Evolutionary conservation across 2,797 vertebrate species (phyloP).

Genomic region (Apodemus agrarius): DNA sequence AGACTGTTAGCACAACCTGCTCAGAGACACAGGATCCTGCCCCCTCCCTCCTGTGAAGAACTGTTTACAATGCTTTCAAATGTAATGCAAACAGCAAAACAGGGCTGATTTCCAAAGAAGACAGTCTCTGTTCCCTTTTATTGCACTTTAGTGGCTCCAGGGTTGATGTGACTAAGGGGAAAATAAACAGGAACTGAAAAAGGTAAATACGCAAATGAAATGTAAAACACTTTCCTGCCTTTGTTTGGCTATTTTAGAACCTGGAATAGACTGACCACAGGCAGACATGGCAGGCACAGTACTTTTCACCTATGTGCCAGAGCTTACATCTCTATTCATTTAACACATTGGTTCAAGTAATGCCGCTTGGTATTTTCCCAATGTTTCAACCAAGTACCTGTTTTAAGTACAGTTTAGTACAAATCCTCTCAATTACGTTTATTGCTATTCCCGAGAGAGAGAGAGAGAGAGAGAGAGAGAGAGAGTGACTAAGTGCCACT

Average conservation of each 20-base stretch:
- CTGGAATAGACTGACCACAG: background rate
- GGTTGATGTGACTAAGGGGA: background rate
- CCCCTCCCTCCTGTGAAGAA: background rate
- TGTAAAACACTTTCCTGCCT: background rate
- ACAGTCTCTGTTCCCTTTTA: conserved; percentile 9
- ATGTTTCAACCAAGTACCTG: conserved; percentile 75
- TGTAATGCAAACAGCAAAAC: background rate
- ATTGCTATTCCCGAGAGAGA: conserved; percentile 28
- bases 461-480: background rate
- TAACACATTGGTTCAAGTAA: conserved; percentile 65
- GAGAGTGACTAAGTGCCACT: conserved; percentile 39
- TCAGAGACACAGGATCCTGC: background rate
- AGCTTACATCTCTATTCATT: conserved; percentile 52
- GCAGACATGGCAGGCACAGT: background rate
- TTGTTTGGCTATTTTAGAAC: conserved; percentile 31
- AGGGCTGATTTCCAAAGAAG: background rate
- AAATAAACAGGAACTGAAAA: background rate
- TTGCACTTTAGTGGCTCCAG: background rate
- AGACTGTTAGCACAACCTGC: background rate
- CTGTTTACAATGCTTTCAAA: background rate
- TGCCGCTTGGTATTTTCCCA: conserved; percentile 66
- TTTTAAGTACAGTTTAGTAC: conserved; percentile 74
- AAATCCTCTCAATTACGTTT: conserved; percentile 67
- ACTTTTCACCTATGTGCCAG: background rate
- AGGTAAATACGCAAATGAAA: conserved; percentile 26